Evolutionary conservation across 1,140 invertebrate species (phyloP), one percentile per base, ranked within the genome.

Genomic region (Temnothorax longispinosus): DNA sequence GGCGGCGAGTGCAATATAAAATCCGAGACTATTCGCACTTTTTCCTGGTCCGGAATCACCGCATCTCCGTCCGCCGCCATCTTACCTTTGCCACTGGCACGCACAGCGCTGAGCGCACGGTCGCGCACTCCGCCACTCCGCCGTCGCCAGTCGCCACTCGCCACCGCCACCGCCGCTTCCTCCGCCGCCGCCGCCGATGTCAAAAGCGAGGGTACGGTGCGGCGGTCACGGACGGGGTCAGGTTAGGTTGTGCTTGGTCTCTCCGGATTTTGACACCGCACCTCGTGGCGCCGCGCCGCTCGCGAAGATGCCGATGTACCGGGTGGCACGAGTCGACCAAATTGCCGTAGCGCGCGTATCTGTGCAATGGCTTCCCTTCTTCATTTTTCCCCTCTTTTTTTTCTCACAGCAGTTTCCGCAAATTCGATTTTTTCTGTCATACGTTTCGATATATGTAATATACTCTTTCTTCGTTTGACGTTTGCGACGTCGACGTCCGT

Each of bases 1-100:
- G 99, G 99, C 41, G 99, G 99, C 67, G 99, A 99, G 96, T 99
- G 99, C 32, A 99, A 95, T 94, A 99, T 99, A 96, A 99, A 99
- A 97, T 99, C 98, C 87, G 99, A 99, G 86, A 99, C 98, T 96
- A 99, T 99, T 96, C 98, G 97, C 93, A 99, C 97, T 97, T 98
- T 98, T 96, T 98, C 98, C 95, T 97, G 97, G 96, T 98, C 98
- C 94, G 97, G 97, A 95, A 98, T 98, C 94, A 97, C 96, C 94
- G 97, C 96, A 96, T 97, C 97, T 88, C 94, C 95, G 91, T 96
- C 96, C 90, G 96, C 96, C 94, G 96, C 96, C 96, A 96, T 96
- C 93, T 95, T 96, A 93, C 92, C 90, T 93, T 94, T 84, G 87
- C 80, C 92, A 94, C 93, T 94, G 90, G 91, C 93, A 94, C 93